Conservation (phyloP, 2,113 vertebrate genomes). For the Pyxicephalus adspersus region DNA sequence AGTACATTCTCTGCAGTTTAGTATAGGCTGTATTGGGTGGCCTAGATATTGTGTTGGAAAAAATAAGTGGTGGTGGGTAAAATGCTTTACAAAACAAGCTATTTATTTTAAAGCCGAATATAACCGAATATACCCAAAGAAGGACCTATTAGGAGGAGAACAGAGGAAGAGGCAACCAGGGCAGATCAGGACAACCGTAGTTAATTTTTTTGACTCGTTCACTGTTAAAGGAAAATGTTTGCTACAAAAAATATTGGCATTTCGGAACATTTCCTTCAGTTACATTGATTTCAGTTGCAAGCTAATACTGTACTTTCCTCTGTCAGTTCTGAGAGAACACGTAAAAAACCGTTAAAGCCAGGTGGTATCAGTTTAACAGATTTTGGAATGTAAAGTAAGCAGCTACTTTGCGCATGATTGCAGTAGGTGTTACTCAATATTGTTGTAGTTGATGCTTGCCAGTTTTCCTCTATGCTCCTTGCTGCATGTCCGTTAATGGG, state of each 20-base stretch:
- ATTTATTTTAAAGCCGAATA: too few species aligned
- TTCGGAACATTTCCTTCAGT: background rate
- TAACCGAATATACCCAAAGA: too few species aligned
- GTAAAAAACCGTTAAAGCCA: background rate
- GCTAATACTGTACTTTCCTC: background rate
- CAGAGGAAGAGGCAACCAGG: too few species aligned
- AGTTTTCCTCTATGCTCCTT: conserved; percentile 1
- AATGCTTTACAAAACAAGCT: too few species aligned
- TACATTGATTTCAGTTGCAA: background rate
- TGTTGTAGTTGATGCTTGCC: background rate
- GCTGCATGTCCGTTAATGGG: background rate
- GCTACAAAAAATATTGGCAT: background rate
- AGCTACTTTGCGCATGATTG: background rate
- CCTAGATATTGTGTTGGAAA: too few species aligned
- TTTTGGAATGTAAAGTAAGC: conserved; percentile 6
- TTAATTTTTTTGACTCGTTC: too few species aligned
- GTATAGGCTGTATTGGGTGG: too few species aligned
- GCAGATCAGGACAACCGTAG: too few species aligned
- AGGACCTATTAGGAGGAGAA: too few species aligned
- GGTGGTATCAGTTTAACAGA: background rate
- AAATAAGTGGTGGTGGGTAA: too few species aligned
- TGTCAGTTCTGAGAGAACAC: background rate
- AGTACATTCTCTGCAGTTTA: too few species aligned
- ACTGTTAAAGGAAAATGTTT: too few species aligned
- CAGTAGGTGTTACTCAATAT: background rate